Evolutionary conservation across 2,797 vertebrate species (phyloP).

Genomic region (Falco concolor): DNA sequence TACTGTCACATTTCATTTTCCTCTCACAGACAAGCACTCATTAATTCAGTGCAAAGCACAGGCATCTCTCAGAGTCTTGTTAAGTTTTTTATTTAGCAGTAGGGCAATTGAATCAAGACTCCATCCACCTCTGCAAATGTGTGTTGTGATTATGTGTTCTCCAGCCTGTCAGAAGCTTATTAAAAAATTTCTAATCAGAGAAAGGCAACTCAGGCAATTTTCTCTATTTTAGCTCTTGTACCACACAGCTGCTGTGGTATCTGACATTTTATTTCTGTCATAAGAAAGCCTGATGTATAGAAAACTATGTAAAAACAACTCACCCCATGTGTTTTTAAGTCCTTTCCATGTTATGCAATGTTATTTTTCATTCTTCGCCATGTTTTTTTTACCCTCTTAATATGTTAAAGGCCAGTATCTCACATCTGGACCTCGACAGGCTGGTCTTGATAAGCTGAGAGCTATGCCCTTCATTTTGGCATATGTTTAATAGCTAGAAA

Average conservation of each 20-base stretch:
- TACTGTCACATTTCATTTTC: background rate
- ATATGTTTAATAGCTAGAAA: background rate
- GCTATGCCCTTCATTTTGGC: background rate
- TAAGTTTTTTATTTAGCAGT: constrained; percentile 12
- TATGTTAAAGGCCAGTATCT: background rate
- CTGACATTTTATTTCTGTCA: background rate
- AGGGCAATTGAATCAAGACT: background rate
- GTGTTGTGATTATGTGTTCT: background rate
- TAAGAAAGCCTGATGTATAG: background rate
- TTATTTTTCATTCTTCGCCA: background rate
- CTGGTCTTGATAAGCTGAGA: background rate
- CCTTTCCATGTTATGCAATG: background rate
- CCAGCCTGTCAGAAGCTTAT: background rate
- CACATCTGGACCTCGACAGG: background rate
- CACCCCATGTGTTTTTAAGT: background rate
- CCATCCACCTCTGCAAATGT: constrained; percentile 2
- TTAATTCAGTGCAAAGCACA: background rate
- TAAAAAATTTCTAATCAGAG: background rate
- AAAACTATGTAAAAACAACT: background rate
- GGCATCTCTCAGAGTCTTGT: background rate
- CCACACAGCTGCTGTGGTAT: background rate
- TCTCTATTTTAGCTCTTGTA: background rate
- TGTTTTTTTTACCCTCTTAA: background rate
- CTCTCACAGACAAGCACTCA: background rate
- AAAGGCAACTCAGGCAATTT: background rate